A percentile compares a stretch with the other conserved stretches of the same genome.
Conservation (phyloP, 2,888 invertebrate genomes). For the Metacarcinus magister region DNA sequence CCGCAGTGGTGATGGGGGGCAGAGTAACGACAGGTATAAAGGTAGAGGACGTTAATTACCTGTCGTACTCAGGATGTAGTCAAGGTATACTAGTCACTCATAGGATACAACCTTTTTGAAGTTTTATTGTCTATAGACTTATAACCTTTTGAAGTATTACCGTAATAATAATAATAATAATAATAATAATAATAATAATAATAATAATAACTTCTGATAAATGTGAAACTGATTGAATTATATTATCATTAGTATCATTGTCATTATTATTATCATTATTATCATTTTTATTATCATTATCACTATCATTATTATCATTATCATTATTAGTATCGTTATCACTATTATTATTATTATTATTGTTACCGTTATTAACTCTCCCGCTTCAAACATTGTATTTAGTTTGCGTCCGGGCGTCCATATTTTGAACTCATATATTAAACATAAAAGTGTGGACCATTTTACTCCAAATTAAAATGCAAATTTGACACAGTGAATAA, state of each 20-base stretch:
- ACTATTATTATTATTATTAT: neutral
- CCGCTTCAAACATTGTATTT: neutral
- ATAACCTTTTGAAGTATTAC: no score
- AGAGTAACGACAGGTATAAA: neutral
- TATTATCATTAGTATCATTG: no score
- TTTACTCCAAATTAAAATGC: conserved; percentile 20
- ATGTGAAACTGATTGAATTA: no score
- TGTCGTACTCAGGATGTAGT: neutral
- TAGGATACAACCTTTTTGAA: neutral
- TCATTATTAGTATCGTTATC: neutral
- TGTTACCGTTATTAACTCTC: neutral
- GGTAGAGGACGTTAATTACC: neutral
- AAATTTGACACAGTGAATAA: neutral
- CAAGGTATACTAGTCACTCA: neutral
- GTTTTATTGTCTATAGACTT: no score
- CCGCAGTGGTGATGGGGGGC: neutral
- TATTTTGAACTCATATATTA: neutral
- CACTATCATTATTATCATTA: neutral
- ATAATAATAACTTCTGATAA: no score
- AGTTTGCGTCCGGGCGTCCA: neutral
- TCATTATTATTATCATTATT: neutral
- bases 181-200: no score
- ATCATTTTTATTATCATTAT: neutral
- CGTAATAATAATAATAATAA: no score
- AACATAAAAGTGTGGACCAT: neutral